phyloP scores from a whole-genome alignment of 2,797 vertebrate genomes.

The Sciaenops ocellatus region DNA sequence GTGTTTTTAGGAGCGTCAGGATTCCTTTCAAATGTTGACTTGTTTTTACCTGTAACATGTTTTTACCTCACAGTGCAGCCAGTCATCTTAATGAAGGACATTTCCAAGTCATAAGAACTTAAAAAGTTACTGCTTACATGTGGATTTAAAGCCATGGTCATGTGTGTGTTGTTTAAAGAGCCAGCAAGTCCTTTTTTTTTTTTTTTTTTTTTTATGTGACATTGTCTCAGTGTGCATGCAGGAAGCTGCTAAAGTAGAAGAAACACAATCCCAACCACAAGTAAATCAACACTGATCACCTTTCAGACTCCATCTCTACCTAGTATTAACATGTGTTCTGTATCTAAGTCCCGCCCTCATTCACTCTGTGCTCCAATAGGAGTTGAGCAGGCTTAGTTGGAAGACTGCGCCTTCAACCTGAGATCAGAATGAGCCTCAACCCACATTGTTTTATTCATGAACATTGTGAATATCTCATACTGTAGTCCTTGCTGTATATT shows the following conservation, averaged over 20 bases:
- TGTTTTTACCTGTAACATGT: constrained; percentile 16
- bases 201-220: background rate
- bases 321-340: background rate
- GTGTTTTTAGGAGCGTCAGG: constrained; percentile 11
- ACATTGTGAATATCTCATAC: too few species aligned
- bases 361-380: too few species aligned
- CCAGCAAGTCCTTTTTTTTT: background rate
- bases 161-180: constrained; percentile 26
- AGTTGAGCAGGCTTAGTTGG: too few species aligned
- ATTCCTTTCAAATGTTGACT: constrained; percentile 23
- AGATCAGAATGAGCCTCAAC: too few species aligned
- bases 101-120: constrained; percentile 2
- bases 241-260: constrained; percentile 24
- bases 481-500: too few species aligned
- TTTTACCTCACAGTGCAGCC: constrained; percentile 39
- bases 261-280: background rate
- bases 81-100: constrained; percentile 5
- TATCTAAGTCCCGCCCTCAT: background rate
- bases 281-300: constrained; percentile 19
- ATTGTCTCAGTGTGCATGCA: constrained; percentile 14
- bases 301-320: background rate
- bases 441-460: too few species aligned
- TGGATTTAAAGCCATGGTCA: constrained; percentile 14
- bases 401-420: too few species aligned
- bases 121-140: constrained; percentile 7